phyloP scores from a whole-genome alignment of 1,140 invertebrate genomes.

The Mya arenaria region DNA sequence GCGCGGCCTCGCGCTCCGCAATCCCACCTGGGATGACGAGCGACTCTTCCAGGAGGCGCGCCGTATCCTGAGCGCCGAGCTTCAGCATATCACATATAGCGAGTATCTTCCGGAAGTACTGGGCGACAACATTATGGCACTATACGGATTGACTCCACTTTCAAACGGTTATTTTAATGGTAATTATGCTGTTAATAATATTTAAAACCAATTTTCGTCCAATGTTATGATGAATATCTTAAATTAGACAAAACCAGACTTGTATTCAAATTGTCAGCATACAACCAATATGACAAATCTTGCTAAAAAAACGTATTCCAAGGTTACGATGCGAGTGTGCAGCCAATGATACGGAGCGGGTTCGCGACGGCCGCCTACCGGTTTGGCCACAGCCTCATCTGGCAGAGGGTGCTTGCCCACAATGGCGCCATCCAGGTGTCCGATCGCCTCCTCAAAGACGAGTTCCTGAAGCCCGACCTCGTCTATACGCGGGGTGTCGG shows the following conservation, averaged over 20 bases:
- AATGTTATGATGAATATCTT: no score
- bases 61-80: slow-evolving; percentile 95
- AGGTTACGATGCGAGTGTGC: slow-evolving; percentile 88
- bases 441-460: slow-evolving; percentile 13
- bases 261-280: no score
- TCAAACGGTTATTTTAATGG: slow-evolving; percentile 67
- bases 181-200: no score
- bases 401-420: neutral
- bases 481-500: slow-evolving; percentile 7
- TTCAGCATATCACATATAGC: slow-evolving; percentile 97
- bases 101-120: slow-evolving; percentile 93
- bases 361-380: slow-evolving; percentile 97
- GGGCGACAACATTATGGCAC: slow-evolving; percentile 79
- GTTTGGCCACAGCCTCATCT: slow-evolving; percentile 97
- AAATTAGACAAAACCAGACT: no score
- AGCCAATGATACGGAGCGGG: slow-evolving; percentile 95
- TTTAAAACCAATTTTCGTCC: no score
- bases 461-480: slow-evolving; percentile 6
- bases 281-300: no score
- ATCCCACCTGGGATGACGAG: slow-evolving; percentile 96
- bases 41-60: slow-evolving; percentile 90
- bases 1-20: slow-evolving; percentile 87
- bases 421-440: neutral
- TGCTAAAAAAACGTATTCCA: no score
- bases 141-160: slow-evolving; percentile 62